These are phyloP conservation scores for Cyclophora albipunctata DNA, from an alignment of 2,888 invertebrate species.

Conservation along the genomic window DNA sequence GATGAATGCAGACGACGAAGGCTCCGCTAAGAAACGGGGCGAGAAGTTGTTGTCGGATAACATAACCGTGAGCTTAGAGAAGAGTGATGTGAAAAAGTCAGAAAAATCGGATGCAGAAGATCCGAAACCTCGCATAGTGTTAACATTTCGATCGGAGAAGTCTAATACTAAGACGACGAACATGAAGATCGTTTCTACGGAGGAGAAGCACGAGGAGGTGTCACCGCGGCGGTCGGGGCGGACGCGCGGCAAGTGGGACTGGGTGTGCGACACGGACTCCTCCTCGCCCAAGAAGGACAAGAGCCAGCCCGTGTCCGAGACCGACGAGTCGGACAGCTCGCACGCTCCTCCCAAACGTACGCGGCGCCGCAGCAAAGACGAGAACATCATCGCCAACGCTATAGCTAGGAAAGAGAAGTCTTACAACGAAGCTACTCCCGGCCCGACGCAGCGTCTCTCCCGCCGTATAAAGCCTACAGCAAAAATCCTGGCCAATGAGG, in stretches of 20 bases:
- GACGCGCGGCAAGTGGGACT: constrained; percentile 53
- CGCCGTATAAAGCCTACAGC: constrained; percentile 80
- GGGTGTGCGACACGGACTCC: constrained; percentile 49
- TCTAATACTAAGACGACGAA: constrained; percentile 68
- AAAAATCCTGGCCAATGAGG: constrained; percentile 80
- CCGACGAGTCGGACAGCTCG: constrained; percentile 54
- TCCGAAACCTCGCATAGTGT: constrained; percentile 75
- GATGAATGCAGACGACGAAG: constrained; percentile 54
- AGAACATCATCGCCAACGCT: constrained; percentile 80
- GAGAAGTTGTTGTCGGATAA: constrained; percentile 42
- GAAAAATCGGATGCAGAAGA: constrained; percentile 51
- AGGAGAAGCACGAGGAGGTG: constrained; percentile 58
- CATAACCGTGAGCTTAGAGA: constrained; percentile 38
- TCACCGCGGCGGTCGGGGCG: constrained; percentile 53
- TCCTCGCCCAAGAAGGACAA: constrained; percentile 45
- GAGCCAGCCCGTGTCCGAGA: constrained; percentile 48
- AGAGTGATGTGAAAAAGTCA: constrained; percentile 40
- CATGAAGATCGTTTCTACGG: constrained; percentile 68
- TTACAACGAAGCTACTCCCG: constrained; percentile 67
- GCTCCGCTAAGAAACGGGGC: constrained; percentile 45
- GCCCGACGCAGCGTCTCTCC: constrained; percentile 44
- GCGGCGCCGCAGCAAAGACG: constrained; percentile 78
- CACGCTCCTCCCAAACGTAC: constrained; percentile 75
- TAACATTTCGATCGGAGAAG: constrained; percentile 78
- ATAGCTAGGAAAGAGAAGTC: constrained; percentile 84